phyloP scores from a whole-genome alignment of 2,888 invertebrate species.

The Trissonchulus latispiculum region DNA sequence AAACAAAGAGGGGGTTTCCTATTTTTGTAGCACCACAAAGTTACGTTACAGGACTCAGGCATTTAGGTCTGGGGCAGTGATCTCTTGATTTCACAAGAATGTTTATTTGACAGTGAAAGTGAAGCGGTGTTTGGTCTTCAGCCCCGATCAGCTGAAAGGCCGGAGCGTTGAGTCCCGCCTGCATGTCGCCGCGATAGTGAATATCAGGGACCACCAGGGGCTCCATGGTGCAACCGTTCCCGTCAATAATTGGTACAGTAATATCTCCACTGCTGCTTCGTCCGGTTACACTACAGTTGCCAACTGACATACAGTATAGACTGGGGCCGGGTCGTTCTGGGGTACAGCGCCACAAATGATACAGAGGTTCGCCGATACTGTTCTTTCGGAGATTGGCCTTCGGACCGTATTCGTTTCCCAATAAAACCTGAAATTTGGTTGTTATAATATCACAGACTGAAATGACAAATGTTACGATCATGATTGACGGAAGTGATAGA shows the following conservation, averaged over 20 bases:
- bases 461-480: no score
- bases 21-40: no score
- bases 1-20: no score
- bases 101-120: slow-evolving; percentile 39
- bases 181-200: slow-evolving; percentile 30
- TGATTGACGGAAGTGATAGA: no score
- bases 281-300: slow-evolving; percentile 37
- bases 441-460: no score
- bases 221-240: slow-evolving; percentile 38
- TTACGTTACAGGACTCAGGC: no score
- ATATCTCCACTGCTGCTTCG: slow-evolving; percentile 10
- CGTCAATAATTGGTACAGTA: slow-evolving; percentile 38
- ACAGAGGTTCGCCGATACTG: slow-evolving; percentile 33
- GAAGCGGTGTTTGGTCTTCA: slow-evolving; percentile 33
- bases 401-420: slow-evolving; percentile 21
- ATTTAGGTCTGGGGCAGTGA: slow-evolving; percentile 9
- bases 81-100: slow-evolving; percentile 34
- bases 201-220: slow-evolving; percentile 36
- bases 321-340: slow-evolving; percentile 27
- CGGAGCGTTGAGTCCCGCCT: slow-evolving; percentile 34
- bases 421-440: background rate
- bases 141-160: slow-evolving; percentile 34
- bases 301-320: slow-evolving; percentile 40
- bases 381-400: slow-evolving; percentile 22
- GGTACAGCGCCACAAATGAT: slow-evolving; percentile 36